Evolutionary conservation across 1,140 invertebrate species (phyloP).

Genomic region (Saxidomus purpurata): DNA sequence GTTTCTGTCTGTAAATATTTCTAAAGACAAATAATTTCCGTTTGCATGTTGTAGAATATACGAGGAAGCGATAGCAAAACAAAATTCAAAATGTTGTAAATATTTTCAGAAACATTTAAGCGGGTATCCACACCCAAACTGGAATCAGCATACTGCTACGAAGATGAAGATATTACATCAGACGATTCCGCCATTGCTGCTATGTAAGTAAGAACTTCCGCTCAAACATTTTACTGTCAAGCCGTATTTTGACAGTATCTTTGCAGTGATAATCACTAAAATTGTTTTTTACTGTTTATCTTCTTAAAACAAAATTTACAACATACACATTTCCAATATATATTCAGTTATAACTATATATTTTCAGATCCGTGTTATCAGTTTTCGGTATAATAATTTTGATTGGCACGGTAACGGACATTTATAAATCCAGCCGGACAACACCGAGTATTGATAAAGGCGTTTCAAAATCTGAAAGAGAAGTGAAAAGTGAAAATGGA

Average conservation of each 20-base stretch:
- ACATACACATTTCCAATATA: no score
- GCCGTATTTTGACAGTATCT: no score
- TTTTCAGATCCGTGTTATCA: constrained; percentile 50
- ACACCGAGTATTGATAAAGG: neutral
- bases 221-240: no score
- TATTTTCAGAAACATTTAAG: neutral
- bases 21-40: no score
- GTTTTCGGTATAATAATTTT: constrained; percentile 40
- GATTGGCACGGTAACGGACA: constrained; percentile 49
- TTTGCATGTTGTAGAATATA: no score
- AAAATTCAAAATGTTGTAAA: no score
- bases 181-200: constrained; percentile 49
- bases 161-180: constrained; percentile 3
- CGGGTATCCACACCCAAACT: neutral
- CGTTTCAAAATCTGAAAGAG: neutral
- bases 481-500: neutral
- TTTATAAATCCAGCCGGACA: neutral
- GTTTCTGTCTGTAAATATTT: no score
- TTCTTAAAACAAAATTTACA: no score
- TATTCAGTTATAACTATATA: no score
- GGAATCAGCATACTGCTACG: constrained; percentile 45
- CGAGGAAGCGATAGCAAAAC: no score
- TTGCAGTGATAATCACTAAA: no score
- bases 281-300: no score
- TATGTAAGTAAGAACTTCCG: constrained; percentile 54